These are phyloP conservation scores for Chymomyza procnemis DNA, from an alignment of 2,888 invertebrate species.

Conservation along the genomic window DNA sequence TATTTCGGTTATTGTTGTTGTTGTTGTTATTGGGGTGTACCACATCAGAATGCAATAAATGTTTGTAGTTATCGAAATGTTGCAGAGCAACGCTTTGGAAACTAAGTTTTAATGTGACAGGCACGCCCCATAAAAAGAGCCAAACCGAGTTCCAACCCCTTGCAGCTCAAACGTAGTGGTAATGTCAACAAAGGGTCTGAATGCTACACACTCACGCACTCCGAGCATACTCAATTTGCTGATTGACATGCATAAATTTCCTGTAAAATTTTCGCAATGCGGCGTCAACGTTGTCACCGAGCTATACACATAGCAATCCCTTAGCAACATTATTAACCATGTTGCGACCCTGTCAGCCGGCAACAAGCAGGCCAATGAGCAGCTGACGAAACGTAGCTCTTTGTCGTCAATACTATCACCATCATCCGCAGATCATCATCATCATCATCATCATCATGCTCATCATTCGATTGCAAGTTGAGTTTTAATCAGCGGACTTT, in stretches of 20 bases:
- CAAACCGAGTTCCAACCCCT: slow-evolving; percentile 20
- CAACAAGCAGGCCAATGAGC: neutral
- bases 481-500: slow-evolving; percentile 69
- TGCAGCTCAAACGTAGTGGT: neutral
- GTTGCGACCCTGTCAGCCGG: neutral
- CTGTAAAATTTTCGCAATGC: slow-evolving; percentile 53
- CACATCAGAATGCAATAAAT: slow-evolving; percentile 63
- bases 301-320: neutral
- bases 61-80: slow-evolving; percentile 59
- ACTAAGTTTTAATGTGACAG: slow-evolving; percentile 41
- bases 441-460: neutral
- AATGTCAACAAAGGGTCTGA: neutral
- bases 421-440: neutral
- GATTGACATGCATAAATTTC: slow-evolving; percentile 72
- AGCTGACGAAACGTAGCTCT: neutral
- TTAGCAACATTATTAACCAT: neutral
- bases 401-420: too few species aligned
- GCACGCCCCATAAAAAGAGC: slow-evolving; percentile 13
- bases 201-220: slow-evolving; percentile 14
- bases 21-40: slow-evolving; percentile 26
- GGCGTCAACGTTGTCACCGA: slow-evolving; percentile 28
- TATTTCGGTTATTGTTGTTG: neutral
- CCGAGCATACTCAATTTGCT: slow-evolving; percentile 53
- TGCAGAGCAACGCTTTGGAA: slow-evolving; percentile 30
- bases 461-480: slow-evolving; percentile 30